Conservation (phyloP, 2,113 vertebrate species). For the Tragelaphus buxtoni region DNA sequence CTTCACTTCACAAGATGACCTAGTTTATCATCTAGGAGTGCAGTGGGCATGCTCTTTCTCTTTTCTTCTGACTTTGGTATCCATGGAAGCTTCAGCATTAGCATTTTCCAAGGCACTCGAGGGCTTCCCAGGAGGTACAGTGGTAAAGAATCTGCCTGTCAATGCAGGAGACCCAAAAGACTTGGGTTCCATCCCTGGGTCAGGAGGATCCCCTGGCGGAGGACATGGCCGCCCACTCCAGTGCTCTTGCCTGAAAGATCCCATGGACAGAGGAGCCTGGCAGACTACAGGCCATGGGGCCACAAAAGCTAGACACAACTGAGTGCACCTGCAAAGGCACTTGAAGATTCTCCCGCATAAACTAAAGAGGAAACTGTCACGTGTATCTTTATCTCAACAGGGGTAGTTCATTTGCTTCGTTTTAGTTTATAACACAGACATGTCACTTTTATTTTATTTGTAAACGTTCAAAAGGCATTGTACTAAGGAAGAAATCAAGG, state of each 20-base stretch:
- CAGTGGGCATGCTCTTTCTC: rapidly evolving
- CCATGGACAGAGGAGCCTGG: neutral
- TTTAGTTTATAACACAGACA: neutral
- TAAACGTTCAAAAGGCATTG: neutral
- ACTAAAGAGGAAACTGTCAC: neutral
- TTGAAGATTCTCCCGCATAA: neutral
- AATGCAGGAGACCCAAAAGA: neutral
- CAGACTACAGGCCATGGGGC: neutral
- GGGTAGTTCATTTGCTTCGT: neutral
- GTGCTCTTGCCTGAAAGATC: neutral
- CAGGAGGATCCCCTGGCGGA: neutral
- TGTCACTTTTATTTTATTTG: neutral
- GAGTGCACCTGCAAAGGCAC: no score
- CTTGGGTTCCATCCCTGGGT: neutral
- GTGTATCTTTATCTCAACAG: neutral
- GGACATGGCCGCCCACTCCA: neutral
- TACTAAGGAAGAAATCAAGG: neutral
- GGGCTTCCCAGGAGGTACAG: neutral
- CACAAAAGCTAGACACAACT: neutral
- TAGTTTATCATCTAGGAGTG: rapidly evolving
- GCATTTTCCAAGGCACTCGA: neutral
- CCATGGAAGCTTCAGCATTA: neutral
- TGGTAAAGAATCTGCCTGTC: neutral
- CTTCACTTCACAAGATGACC: no score
- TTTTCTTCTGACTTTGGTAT: neutral